A percentile compares a stretch with the other conserved stretches of the same genome.
These are phyloP conservation scores for Sylvietta virens DNA, from an alignment of 2,113 vertebrate genomes.

Conservation along the genomic window DNA sequence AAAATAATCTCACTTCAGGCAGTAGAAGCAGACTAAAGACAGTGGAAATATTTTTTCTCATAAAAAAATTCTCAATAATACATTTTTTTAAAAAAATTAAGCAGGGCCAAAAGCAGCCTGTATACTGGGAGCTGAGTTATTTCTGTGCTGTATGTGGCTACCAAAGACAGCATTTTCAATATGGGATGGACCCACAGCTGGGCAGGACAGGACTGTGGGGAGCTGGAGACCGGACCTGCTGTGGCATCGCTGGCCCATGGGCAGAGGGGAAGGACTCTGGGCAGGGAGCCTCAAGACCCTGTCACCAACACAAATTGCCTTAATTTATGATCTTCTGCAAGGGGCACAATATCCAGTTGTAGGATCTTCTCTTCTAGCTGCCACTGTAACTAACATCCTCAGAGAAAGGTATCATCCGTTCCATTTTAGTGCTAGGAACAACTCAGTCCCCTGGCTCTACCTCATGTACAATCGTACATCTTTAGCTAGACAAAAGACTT, in stretches of 20 bases:
- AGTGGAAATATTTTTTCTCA: not conserved
- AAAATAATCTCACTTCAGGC: not conserved
- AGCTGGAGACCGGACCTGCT: not conserved
- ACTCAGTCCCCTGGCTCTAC: not conserved
- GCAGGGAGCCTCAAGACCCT: not conserved
- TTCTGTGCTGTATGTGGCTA: not conserved
- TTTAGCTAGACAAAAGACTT: not conserved
- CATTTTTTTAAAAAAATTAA: not conserved
- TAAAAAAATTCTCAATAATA: not conserved
- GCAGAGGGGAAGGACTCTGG: not conserved
- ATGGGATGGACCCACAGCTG: not conserved
- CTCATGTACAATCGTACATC: not conserved
- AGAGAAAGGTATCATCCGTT: not conserved
- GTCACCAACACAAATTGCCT: not conserved
- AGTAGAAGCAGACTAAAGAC: not conserved
- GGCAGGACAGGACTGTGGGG: not conserved
- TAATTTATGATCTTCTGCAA: not conserved
- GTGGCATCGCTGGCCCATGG: not conserved
- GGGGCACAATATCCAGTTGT: not conserved
- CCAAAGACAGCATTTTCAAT: not conserved
- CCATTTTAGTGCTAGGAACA: not conserved
- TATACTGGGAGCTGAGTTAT: not conserved
- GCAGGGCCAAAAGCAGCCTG: not conserved
- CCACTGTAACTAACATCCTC: fast-evolving
- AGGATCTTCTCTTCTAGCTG: not conserved